These are phyloP conservation scores for Equus quagga DNA, from an alignment of 2,113 vertebrate genomes.

Conservation along the genomic window DNA sequence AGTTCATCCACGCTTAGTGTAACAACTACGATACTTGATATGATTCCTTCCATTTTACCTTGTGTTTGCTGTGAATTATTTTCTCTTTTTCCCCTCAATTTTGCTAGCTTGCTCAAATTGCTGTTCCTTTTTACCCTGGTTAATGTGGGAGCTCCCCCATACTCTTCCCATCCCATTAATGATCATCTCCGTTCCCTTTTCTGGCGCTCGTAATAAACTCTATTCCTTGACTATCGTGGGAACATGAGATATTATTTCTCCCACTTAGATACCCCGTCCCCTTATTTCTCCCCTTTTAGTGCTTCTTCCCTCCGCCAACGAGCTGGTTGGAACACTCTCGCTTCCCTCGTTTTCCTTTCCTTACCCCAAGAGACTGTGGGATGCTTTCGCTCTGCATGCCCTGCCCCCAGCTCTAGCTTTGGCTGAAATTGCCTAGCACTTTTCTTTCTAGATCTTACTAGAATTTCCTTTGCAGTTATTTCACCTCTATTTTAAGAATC, in stretches of 20 bases:
- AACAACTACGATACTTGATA: background rate
- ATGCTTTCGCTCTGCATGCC: background rate
- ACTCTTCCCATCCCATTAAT: background rate
- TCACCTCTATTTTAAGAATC: slow-evolving; percentile 55
- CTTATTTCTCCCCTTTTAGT: background rate
- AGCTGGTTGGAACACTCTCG: background rate
- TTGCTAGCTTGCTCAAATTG: background rate
- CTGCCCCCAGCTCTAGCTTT: background rate
- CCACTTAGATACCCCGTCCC: background rate
- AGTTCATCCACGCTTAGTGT: background rate
- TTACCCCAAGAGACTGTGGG: background rate
- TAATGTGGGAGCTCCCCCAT: background rate
- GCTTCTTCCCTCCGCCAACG: background rate
- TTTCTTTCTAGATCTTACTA: slow-evolving; percentile 54
- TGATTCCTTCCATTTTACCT: background rate
- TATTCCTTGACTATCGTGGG: background rate
- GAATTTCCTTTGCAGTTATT: slow-evolving; percentile 27
- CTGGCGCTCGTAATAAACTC: background rate
- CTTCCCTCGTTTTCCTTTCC: background rate
- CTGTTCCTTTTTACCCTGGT: background rate
- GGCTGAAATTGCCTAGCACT: slow-evolving; percentile 41
- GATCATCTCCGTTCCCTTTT: background rate
- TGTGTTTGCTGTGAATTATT: background rate
- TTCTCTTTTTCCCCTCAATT: background rate
- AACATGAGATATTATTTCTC: background rate